Base-by-base conservation (phyloP, 2,113 vertebrate genomes). In the Acanthisitta chloris region DNA sequence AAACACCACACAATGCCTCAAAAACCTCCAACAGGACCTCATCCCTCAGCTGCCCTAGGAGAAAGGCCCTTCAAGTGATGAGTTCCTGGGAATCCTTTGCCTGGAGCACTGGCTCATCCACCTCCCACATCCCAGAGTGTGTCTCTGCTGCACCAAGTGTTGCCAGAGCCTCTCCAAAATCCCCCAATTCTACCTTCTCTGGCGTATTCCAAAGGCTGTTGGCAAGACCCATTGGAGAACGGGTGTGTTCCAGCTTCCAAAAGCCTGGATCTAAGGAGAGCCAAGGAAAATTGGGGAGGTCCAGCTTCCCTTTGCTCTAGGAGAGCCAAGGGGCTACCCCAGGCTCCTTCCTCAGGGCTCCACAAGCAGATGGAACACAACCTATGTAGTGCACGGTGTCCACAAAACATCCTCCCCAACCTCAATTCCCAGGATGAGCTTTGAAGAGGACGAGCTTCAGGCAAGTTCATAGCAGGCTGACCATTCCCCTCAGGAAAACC, bases 1-100 rank as follows among this genome's bases (percentile, higher is more conserved):
- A 96, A 95, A 95, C 36, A 96, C 92, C 88, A 96, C 94, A 95
- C 94, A 92, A 95, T 65, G 95, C 95, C 96, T 97, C 95, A 28
- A 90, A 96, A n/a, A n/a, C n/a, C 90, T 78, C 24, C 69, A 94
- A 96, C 34, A 62, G 92, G 84, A 93, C 42, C 8, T 86, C 42
- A 86, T 46, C 92, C 78, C 86, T 40, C 94, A 92, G 94, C 96
- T 86, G 94, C 94, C 95, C 77, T 33, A 49, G 92, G 88, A 96
- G 94, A 95, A 95, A 94, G 90, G 88, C 92, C 93, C 92, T 96
- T 78, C 34, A 62, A 81, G 88, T 81, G 88, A 92, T 93, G 65
- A 42, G 38, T 70, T n/a, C 45, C 91, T 48, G 70, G 82, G 74
- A 92, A 94, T 8, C 76, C 78, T 52, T 25, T 1, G 23, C 92